Percentiles rank a stretch among this genome's conserved stretches.
These are phyloP conservation scores for Sarcophaga rosellei DNA, from an alignment of 2,888 invertebrate species.

Conservation along the genomic window DNA sequence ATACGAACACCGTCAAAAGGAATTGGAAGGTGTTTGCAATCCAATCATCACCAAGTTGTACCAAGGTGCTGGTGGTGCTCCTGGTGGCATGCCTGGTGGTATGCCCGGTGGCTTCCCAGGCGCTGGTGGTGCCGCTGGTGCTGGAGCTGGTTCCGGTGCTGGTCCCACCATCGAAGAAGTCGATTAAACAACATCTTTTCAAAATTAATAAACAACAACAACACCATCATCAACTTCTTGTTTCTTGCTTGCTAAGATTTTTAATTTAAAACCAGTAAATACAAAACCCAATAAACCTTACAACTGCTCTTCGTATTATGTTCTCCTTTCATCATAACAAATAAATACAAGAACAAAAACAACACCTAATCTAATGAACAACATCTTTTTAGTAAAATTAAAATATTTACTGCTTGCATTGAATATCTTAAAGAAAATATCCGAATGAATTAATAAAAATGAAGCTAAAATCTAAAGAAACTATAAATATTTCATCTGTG, in stretches of 20 bases:
- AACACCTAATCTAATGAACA: constrained; percentile 55
- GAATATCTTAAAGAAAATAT: constrained; percentile 48
- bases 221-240: constrained; percentile 32
- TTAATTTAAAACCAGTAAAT: constrained; percentile 71
- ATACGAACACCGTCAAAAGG: constrained; percentile 97
- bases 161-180: constrained; percentile 95
- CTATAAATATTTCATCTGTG: not conserved
- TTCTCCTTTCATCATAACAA: constrained; percentile 28
- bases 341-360: constrained; percentile 48
- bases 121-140: constrained; percentile 84
- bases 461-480: constrained; percentile 36
- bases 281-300: constrained; percentile 63
- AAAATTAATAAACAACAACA: not conserved
- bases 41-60: constrained; percentile 98
- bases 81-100: constrained; percentile 83
- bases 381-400: constrained; percentile 57
- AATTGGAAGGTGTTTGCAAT: constrained; percentile 94
- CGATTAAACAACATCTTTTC: constrained; percentile 82
- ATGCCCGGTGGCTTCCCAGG: constrained; percentile 82
- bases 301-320: constrained; percentile 73
- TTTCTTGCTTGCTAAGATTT: constrained; percentile 39
- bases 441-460: constrained; percentile 32
- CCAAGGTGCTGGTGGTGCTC: constrained; percentile 88
- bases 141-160: constrained; percentile 83
- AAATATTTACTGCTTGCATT: constrained; percentile 57